These are phyloP conservation scores for Nephrotoma guestfalica DNA, from an alignment of 2,888 invertebrate genomes.

Conservation along the genomic window DNA sequence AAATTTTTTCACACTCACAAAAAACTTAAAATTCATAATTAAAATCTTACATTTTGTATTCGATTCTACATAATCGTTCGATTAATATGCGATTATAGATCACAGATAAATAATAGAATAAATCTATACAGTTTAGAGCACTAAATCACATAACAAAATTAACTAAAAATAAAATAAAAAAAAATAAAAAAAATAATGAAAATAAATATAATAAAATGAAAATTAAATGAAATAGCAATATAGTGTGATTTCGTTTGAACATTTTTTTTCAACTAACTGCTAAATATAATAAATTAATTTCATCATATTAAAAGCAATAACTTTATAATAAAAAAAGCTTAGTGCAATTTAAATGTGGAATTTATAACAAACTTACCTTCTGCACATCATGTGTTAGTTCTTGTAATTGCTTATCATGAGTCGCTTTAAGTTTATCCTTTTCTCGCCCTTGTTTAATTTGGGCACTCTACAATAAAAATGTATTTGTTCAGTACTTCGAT, in stretches of 20 bases:
- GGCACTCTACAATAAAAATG: not conserved
- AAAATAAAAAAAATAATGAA: not conserved
- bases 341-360: not conserved
- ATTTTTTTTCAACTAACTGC: not conserved
- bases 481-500: not conserved
- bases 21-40: not conserved
- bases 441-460: slow-evolving; percentile 79
- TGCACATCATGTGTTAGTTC: slow-evolving; percentile 78
- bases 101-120: not conserved
- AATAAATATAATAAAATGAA: not conserved
- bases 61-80: not conserved
- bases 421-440: slow-evolving; percentile 79
- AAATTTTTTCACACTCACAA: not conserved
- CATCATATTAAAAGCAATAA: not conserved
- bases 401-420: slow-evolving; percentile 85
- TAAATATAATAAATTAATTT: not conserved
- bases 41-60: not conserved
- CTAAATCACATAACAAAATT: slow-evolving; percentile 2
- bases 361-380: slow-evolving; percentile 38
- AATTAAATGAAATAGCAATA: not conserved
- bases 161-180: slow-evolving; percentile 3
- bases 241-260: not conserved
- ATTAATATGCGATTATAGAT: not conserved
- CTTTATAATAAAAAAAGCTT: not conserved
- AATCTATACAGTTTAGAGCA: not conserved